Evolutionary conservation across 1,140 invertebrate species (phyloP).

Genomic region (Aphis craccivora): DNA sequence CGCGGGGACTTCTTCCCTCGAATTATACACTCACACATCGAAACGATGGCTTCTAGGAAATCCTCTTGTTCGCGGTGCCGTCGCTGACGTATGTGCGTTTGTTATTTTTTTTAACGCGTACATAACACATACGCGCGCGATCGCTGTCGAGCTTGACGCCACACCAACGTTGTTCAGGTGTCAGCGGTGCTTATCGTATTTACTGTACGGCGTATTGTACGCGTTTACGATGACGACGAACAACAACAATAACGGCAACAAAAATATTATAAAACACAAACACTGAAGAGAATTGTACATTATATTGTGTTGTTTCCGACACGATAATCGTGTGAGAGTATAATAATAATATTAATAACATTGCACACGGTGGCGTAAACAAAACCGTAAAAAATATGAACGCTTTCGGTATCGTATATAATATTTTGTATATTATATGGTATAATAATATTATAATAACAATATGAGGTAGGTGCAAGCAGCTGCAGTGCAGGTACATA

Average conservation of each 20-base stretch:
- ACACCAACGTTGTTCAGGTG: background rate
- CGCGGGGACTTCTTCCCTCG: background rate
- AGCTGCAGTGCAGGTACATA: background rate
- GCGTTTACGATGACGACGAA: background rate
- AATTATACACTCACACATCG: background rate
- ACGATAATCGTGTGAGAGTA: background rate
- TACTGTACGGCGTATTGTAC: background rate
- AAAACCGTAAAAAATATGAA: background rate
- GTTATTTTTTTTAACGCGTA: background rate
- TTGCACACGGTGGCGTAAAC: background rate
- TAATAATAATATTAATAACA: background rate
- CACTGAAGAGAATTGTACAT: background rate
- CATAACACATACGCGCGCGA: background rate
- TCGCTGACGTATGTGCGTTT: background rate
- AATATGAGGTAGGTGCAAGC: background rate
- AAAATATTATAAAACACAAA: background rate
- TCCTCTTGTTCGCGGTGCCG: background rate
- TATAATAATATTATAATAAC: background rate
- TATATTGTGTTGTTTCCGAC: background rate
- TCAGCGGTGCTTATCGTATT: background rate
- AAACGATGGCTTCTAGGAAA: background rate
- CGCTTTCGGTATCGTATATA: background rate
- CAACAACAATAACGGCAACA: background rate
- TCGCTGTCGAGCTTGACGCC: background rate
- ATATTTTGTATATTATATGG: background rate